Evolutionary conservation across 2,888 invertebrate genomes (phyloP), one percentile per base, ranked within the genome.

Genomic region (Oscheius sp.): DNA sequence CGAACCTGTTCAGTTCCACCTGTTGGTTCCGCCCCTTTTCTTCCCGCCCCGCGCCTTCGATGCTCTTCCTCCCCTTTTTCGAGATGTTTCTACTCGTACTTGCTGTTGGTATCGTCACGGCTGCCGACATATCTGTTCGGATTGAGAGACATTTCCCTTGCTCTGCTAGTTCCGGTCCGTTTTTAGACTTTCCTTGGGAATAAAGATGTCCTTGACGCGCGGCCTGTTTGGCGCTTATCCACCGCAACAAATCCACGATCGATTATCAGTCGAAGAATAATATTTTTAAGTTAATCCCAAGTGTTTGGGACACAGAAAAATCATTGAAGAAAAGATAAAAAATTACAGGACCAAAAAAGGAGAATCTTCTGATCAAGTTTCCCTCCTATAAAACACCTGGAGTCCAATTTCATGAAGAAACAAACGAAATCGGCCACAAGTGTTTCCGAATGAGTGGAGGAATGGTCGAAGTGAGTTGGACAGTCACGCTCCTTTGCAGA

Each of bases 141-240:
- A 84, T 85, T 62, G 84, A 85, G 57, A 65, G 85, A 67, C 85
- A 85, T 63, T 85, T 85, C 63, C 85, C 85, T 12, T 85, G 85
- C 72, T 85, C 85, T 6, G 76, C 82, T 26, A 76, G 77, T 44
- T 81, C 84, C 63, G 84, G 84, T 83, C 47, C 68, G 73, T 50
- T 64, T 59, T 59, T 41, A 12, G 17, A 44, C 41, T 44, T 44
- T 30, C 30, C 30, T 33, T 33, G 17, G 17, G 22, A 33, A 33
- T 20, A 26, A 44, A 59, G 41, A 44, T 59, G 44, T 44, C 44
- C 44, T 41, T 44, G 44, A 30, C 59, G 59, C 56, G n/a, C 17
- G 33, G 24, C 59, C 59, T 28, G 59, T 59, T 44, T 59, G 28
- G 54, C 54, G 54, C 54, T 17, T 32, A 36, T 54, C 54, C 33